Base-by-base conservation (phyloP, 1,140 invertebrate genomes). In the Caenorhabditis briggsae region DNA sequence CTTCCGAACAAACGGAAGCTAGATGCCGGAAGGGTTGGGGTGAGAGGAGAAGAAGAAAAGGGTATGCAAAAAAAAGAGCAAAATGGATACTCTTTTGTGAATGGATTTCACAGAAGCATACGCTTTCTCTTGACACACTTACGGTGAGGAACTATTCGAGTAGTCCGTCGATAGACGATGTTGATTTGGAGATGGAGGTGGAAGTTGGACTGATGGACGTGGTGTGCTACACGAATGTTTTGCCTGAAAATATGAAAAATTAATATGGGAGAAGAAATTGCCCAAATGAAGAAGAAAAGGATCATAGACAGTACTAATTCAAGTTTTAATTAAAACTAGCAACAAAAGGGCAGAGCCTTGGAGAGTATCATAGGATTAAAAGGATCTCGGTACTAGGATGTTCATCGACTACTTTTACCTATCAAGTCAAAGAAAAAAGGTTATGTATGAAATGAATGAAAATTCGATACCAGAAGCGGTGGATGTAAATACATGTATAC, bases 1-100 rank as follows among this genome's bases (percentile, higher is more conserved):
- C 70, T 78, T 78, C 70, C 70, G 70, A 78, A 78, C 70, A 78
- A 78, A 78, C 70, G 46, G 70, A 78, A 50, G 70, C 14, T 53
- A 11, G 46, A 53, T 50, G 70, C 70, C 70, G 70, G 70, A 78
- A 43, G 46, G 46, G 70, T 50, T 50, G 70, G 70, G 11, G n/a
- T 12, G 50, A 58, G 56, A 58, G 56, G n/a, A 58, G n/a, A 70
- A 9, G 64, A n/a, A 70, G 59, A 33, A 64, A 64, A 64, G 59
- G 8, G 25, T 64, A 70, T 46, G 64, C 64, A 70, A 46, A 46
- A 46, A 46, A 46, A 70, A 70, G 70, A 50, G 70, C 46, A 78
- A 61, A 43, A 70, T 46, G 33, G 43, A 53, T 43, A 78, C 20
- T 78, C 18, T 50, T 12, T n/a, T 50, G 18, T 53, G 43, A n/a